A percentile compares a stretch with the other conserved stretches of the same genome.
Conservation (phyloP, 1,140 invertebrate species). For the Drosophila melanica region DNA sequence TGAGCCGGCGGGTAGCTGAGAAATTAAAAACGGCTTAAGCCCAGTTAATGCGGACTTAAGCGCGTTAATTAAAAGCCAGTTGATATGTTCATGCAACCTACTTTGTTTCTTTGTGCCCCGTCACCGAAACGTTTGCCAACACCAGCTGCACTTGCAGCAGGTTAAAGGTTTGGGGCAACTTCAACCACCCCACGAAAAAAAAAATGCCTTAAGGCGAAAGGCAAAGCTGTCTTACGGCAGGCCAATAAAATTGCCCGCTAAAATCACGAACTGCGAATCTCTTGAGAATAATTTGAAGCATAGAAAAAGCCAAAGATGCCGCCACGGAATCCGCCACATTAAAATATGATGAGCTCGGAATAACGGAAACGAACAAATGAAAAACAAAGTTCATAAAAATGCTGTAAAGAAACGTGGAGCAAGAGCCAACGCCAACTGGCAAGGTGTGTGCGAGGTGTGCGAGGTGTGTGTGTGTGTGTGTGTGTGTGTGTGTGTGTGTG, state of each 20-base stretch:
- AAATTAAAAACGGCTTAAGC: constrained; percentile 80
- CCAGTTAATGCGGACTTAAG: constrained; percentile 76
- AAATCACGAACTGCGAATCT: constrained; percentile 80
- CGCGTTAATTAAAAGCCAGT: constrained; percentile 75
- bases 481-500: constrained; percentile 38
- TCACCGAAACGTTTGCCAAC: neutral
- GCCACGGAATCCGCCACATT: constrained; percentile 69
- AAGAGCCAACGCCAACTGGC: constrained; percentile 6
- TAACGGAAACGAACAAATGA: constrained; percentile 67
- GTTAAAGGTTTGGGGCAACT: constrained; percentile 40
- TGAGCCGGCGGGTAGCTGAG: constrained; percentile 46
- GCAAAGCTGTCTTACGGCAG: neutral
- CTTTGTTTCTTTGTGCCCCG: neutral
- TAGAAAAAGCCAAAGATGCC: constrained; percentile 67
- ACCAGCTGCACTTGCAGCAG: constrained; percentile 63
- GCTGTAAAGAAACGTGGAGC: constrained; percentile 61
- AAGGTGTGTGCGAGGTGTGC: constrained; percentile 43
- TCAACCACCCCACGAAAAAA: constrained; percentile 12
- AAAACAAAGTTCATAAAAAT: constrained; percentile 81
- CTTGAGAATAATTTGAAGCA: constrained; percentile 77
- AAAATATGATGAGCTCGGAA: constrained; percentile 75
- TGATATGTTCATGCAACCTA: constrained; percentile 35
- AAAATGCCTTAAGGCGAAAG: constrained; percentile 5
- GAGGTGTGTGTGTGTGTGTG: constrained; percentile 46
- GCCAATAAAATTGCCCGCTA: constrained; percentile 54